A percentile compares a stretch with the other conserved stretches of the same genome.
Conservation (phyloP, 2,113 vertebrate genomes). For the Oryzias javanicus region DNA sequence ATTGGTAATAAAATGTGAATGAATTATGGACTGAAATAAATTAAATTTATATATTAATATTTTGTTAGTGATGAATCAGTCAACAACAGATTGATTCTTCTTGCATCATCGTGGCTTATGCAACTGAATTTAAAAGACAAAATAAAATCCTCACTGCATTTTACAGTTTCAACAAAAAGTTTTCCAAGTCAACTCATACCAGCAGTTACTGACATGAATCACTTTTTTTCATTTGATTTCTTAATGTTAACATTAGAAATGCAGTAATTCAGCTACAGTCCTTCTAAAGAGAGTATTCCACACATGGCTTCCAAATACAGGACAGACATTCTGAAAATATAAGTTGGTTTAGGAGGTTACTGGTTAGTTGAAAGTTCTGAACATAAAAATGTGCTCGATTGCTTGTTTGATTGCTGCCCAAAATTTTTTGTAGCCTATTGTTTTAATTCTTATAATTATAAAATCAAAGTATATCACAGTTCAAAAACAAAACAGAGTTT, state of each 20-base stretch:
- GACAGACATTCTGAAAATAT: no score
- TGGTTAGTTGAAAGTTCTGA: no score
- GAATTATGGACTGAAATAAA: neutral
- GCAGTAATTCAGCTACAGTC: neutral
- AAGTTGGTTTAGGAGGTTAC: no score
- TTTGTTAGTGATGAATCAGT: slow-evolving; percentile 1
- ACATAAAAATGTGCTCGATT: no score
- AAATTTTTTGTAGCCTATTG: slow-evolving; percentile 4
- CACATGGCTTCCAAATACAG: no score
- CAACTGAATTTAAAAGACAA: neutral
- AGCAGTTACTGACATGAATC: neutral
- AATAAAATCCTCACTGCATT: neutral
- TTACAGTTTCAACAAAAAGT: no score
- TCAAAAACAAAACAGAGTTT: slow-evolving; percentile 12
- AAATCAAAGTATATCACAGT: slow-evolving; percentile 5
- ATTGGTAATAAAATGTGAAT: neutral
- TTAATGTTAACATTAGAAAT: neutral
- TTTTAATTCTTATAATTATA: slow-evolving; percentile 17
- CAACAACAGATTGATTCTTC: slow-evolving; percentile 5
- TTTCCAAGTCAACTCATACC: neutral
- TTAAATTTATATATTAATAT: neutral
- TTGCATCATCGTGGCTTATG: neutral
- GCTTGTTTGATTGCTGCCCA: neutral
- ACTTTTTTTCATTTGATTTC: no score
- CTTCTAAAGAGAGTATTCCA: no score